Evolutionary conservation across 2,888 invertebrate genomes (phyloP).

Genomic region (Pristionchus japonicus): DNA sequence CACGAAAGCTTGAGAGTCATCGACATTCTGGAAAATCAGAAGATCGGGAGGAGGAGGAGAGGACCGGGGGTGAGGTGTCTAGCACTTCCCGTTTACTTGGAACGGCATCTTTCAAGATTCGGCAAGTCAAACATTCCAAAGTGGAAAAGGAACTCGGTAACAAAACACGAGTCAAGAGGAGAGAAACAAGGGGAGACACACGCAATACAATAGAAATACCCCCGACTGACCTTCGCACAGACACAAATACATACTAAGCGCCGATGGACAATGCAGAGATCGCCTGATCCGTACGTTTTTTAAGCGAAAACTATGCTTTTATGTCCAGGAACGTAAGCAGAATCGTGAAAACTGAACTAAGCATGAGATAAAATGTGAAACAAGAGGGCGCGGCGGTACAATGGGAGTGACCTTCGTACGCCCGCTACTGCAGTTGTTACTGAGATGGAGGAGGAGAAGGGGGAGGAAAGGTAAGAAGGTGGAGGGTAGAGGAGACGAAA

Average conservation of each 20-base stretch:
- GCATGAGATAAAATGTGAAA: neutral
- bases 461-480: neutral
- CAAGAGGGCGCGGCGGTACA: neutral
- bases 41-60: neutral
- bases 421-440: constrained; percentile 4
- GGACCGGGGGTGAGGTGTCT: too few relatives aligned
- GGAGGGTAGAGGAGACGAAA: too few relatives aligned
- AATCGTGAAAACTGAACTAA: neutral
- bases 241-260: neutral
- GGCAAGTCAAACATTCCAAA: neutral
- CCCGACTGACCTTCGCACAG: neutral
- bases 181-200: neutral
- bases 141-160: neutral
- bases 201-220: neutral
- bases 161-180: neutral
- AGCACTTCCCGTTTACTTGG: neutral
- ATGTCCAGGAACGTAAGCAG: too few relatives aligned
- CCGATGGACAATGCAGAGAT: too few relatives aligned
- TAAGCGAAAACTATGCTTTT: too few relatives aligned
- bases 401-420: neutral
- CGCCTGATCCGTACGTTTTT: too few relatives aligned
- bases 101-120: neutral
- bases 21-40: neutral
- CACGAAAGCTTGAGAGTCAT: neutral
- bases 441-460: neutral